phyloP scores from a whole-genome alignment of 2,888 invertebrate species.

The Drosophila neotestacea region DNA sequence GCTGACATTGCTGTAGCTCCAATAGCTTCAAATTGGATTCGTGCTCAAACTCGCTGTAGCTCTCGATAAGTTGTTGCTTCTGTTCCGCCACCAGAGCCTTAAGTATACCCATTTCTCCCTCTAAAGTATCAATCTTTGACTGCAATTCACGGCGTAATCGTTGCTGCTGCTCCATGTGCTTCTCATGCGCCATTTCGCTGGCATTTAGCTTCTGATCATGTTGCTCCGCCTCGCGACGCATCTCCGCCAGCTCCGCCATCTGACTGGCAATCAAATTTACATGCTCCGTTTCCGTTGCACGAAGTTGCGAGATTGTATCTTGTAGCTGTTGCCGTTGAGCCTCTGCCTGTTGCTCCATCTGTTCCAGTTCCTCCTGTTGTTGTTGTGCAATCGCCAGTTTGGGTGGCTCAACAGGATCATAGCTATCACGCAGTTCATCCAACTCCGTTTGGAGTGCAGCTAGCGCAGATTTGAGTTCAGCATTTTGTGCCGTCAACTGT shows the following conservation, averaged over 20 bases:
- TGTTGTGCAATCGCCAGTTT: constrained; percentile 40
- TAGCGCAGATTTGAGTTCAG: constrained; percentile 74
- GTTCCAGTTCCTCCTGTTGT: not conserved
- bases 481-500: constrained; percentile 81
- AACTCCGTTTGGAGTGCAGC: constrained; percentile 67
- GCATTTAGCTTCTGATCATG: constrained; percentile 73
- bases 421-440: constrained; percentile 73
- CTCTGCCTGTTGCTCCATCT: constrained; percentile 9
- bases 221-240: constrained; percentile 71
- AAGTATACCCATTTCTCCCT: constrained; percentile 83
- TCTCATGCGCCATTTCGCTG: constrained; percentile 80
- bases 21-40: constrained; percentile 81
- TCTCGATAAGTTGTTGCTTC: constrained; percentile 84
- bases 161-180: constrained; percentile 79
- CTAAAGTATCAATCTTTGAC: constrained; percentile 68
- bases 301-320: constrained; percentile 30
- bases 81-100: constrained; percentile 84
- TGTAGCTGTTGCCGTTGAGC: constrained; percentile 18
- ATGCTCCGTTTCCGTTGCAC: constrained; percentile 83
- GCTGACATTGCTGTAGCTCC: constrained; percentile 86
- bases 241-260: constrained; percentile 81
- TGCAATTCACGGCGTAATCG: constrained; percentile 77
- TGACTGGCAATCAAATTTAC: constrained; percentile 85
- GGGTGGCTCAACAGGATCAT: constrained; percentile 60
- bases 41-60: constrained; percentile 82